Evolutionary conservation across 2,888 invertebrate genomes (phyloP).

Genomic region (Tipula vernalis): DNA sequence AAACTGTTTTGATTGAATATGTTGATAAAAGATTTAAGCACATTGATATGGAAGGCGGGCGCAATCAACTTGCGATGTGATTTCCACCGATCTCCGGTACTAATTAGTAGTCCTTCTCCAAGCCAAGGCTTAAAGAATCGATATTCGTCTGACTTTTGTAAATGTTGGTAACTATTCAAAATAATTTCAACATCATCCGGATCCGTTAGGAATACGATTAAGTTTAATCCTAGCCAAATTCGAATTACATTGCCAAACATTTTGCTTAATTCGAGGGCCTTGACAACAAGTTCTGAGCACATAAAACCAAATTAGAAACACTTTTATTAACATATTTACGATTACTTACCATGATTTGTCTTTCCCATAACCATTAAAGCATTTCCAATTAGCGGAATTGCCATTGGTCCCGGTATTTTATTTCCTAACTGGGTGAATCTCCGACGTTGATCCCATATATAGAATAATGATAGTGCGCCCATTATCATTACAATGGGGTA

Average conservation of each 20-base stretch:
- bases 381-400: constrained; percentile 56
- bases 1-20: constrained; percentile 64
- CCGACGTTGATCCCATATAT: constrained; percentile 38
- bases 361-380: constrained; percentile 49
- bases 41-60: constrained; percentile 73
- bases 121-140: constrained; percentile 69
- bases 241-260: constrained; percentile 43
- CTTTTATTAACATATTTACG: neutral
- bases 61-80: constrained; percentile 73
- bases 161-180: constrained; percentile 59
- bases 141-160: constrained; percentile 62
- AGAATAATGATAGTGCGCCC: neutral
- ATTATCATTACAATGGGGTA: neutral
- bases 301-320: neutral
- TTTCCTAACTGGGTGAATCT: constrained; percentile 46
- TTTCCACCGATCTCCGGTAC: constrained; percentile 66
- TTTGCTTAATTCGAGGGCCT: constrained; percentile 37
- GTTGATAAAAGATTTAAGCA: constrained; percentile 65
- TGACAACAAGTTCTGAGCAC: constrained; percentile 43
- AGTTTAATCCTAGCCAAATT: constrained; percentile 55
- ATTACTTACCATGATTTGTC: constrained; percentile 44
- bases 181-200: constrained; percentile 62
- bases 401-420: constrained; percentile 53
- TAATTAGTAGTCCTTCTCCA: constrained; percentile 64
- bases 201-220: constrained; percentile 53